Base-by-base conservation (phyloP, 2,888 invertebrate species). In the Brenthis daphne region DNA sequence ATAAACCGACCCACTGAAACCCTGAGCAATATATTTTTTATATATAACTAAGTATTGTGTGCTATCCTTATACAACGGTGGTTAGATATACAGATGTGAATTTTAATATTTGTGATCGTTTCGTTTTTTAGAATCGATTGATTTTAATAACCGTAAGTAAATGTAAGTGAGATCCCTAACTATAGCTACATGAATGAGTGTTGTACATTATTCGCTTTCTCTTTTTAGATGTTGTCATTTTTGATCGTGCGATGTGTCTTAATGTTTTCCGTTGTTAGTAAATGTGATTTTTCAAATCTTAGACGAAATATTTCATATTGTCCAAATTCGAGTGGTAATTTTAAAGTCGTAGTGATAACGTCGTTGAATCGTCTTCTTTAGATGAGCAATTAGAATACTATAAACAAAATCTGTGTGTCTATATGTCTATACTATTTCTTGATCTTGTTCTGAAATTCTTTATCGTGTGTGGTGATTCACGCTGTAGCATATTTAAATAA, bases 11-110 rank as follows among this genome's bases (percentile, higher is more conserved):
- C 89, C 89, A 89, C 84, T 86, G 90, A 79, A 90, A 92, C 81
- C 88, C 85, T 90, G 89, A 92, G 92, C 90, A 91, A 91, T 92
- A 92, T 91, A 90, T 92, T 92, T 91, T 74, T 91, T 90, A 90
- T 90, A 90, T 86, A 86, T 87, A 79, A 88, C 86, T 90, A 89
- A 88, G 88, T 87, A 90, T 88, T 86, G 82, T 83, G 88, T 88
- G 83, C 83, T 79, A 83, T 78, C 79, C 82, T 85, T 85, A 88
- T 89, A 89, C 89, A 88, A 86, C 77, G 80, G 89, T 89, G 85
- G 84, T 87, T 89, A 79, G 78, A 76, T 79, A 88, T 86, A 88
- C 87, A 89, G 85, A 86, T 80, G 82, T 82, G 83, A 83, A 82
- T 67, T 88, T 86, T 85, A 84, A 85, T 83, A 80, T 89, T 87